phyloP scores from a whole-genome alignment of 2,797 vertebrate genomes.

The Fundulus diaphanus region DNA sequence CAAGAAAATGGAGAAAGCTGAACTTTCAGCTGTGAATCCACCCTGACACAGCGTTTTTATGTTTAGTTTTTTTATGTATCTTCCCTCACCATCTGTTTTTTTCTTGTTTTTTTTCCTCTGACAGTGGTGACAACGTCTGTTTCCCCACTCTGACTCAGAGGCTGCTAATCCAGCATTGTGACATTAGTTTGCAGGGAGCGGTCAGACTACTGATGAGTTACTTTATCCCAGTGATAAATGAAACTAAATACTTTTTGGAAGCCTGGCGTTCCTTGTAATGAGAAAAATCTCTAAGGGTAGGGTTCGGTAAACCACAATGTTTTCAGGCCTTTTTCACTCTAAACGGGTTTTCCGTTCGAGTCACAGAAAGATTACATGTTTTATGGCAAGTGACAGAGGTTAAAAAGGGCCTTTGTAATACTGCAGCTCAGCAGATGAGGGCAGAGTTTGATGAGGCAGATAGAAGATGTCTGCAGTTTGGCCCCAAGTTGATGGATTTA shows the following conservation, averaged over 20 bases:
- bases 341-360: conserved; percentile 1
- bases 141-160: background rate
- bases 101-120: background rate
- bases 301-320: background rate
- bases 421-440: conserved; percentile 66
- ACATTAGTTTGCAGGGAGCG: conserved; percentile 11
- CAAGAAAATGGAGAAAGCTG: background rate
- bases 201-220: conserved; percentile 5
- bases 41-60: background rate
- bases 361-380: background rate
- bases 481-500: background rate
- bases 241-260: conserved; percentile 4
- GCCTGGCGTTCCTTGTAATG: conserved; percentile 1
- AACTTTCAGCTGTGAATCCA: conserved; percentile 1
- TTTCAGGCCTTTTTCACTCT: background rate
- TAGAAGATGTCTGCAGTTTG: conserved; percentile 1
- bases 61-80: background rate
- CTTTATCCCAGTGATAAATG: background rate
- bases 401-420: conserved; percentile 47
- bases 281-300: background rate
- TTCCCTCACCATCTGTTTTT: background rate
- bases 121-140: conserved; percentile 8
- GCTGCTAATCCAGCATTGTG: background rate
- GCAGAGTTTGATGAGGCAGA: conserved; percentile 56
- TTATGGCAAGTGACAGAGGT: background rate